Evolutionary conservation across 2,888 invertebrate species (phyloP).

Genomic region (Mechanitis messenoides): DNA sequence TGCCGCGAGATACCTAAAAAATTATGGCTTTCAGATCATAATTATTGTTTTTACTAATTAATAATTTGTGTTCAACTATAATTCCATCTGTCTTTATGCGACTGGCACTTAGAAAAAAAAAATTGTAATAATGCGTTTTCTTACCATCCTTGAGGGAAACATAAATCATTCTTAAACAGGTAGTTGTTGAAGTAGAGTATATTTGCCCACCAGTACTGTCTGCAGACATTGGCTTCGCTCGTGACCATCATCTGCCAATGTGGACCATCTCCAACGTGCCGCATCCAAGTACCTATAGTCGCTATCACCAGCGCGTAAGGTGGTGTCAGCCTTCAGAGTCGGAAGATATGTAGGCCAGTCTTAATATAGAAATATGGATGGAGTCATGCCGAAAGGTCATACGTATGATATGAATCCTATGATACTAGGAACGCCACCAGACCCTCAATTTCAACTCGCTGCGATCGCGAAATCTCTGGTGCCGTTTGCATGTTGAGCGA

Average conservation of each 20-base stretch:
- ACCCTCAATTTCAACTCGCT: too few species aligned
- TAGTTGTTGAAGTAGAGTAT: conserved; percentile 68
- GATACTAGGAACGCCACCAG: not conserved
- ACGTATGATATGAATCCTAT: not conserved
- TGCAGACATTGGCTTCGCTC: conserved; percentile 51
- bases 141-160: conserved; percentile 61
- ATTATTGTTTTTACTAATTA: not conserved
- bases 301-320: conserved; percentile 56
- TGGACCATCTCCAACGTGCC: conserved; percentile 53
- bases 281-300: conserved; percentile 53
- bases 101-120: too few species aligned
- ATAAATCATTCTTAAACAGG: conserved; percentile 46
- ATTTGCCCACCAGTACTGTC: conserved; percentile 69
- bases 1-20: conserved; percentile 64
- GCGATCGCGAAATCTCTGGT: too few species aligned
- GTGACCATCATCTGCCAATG: conserved; percentile 54
- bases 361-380: not conserved
- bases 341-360: too few species aligned
- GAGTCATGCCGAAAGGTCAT: not conserved
- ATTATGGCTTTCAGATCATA: not conserved
- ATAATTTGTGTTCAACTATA: too few species aligned
- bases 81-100: too few species aligned
- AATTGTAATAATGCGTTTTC: conserved; percentile 13
- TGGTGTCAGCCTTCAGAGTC: conserved; percentile 51
- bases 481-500: too few species aligned